Conservation (phyloP, 2,113 vertebrate species). For the Fulmarus glacialis region DNA sequence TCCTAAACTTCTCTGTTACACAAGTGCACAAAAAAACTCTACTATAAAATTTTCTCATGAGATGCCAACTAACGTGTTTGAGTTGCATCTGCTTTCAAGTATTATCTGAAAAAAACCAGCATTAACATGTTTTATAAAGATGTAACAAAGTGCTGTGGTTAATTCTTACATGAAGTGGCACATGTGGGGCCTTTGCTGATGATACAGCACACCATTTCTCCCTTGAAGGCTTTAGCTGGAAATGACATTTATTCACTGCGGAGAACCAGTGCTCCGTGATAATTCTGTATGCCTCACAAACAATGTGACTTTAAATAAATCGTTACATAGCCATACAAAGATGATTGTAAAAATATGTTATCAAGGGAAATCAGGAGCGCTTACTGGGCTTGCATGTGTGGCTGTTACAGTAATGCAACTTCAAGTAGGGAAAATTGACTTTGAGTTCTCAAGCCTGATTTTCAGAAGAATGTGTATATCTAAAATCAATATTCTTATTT, state of each 20-base stretch:
- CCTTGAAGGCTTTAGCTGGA: not conserved
- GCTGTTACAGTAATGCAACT: not conserved
- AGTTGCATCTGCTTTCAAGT: not conserved
- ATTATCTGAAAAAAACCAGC: not conserved
- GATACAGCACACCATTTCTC: not conserved
- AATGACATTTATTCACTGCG: not conserved
- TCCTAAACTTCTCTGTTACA: not conserved
- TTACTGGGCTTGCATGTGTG: not conserved
- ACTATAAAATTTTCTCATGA: not conserved
- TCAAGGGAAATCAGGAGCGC: not conserved
- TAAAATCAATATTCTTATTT: not conserved
- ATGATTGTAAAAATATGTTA: not conserved
- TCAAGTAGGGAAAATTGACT: not conserved
- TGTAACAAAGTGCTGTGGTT: not conserved
- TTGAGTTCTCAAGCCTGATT: not conserved
- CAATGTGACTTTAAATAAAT: not conserved
- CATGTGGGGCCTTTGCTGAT: not conserved
- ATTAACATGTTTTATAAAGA: not conserved
- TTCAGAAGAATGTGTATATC: not conserved
- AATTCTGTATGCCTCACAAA: not conserved
- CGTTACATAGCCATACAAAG: not conserved
- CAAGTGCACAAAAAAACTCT: not conserved
- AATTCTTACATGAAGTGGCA: not conserved
- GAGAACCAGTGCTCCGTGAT: not conserved
- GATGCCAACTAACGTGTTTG: not conserved